These are phyloP conservation scores for cattle (Bos taurus) DNA, from an alignment of 2,113 vertebrate species.

Conservation along the genomic window ARS-UCD2.0 NC_037330.1:72864501-72865000, in stretches of 20 bases:
- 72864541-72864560: constrained; percentile 94
- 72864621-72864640: constrained; percentile 98
- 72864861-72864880: constrained; percentile 94
- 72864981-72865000: constrained; percentile 92
- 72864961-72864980: constrained; percentile 91
- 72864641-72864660: constrained; percentile 97
- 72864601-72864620: constrained; percentile 94
- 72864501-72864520: constrained; percentile 94
- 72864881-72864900: constrained; percentile 92
- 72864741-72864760: constrained; percentile 96
- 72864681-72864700: constrained; percentile 98
- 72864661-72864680: constrained; percentile 96
- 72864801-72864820: neutral
- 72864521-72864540: constrained; percentile 87
- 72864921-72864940: constrained; percentile 88
- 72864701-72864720: constrained; percentile 97
- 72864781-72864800: neutral
- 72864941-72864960: constrained; percentile 90
- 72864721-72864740: constrained; percentile 90
- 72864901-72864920: constrained; percentile 95
- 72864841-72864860: constrained; percentile 90
- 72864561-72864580: constrained; percentile 92
- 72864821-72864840: constrained; percentile 86
- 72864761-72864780: constrained; percentile 94
- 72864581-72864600: constrained; percentile 97